Percentiles rank a stretch among this genome's conserved stretches.
Conservation (phyloP, 2,888 invertebrate species). For the Drosophila atroscutellata region DNA sequence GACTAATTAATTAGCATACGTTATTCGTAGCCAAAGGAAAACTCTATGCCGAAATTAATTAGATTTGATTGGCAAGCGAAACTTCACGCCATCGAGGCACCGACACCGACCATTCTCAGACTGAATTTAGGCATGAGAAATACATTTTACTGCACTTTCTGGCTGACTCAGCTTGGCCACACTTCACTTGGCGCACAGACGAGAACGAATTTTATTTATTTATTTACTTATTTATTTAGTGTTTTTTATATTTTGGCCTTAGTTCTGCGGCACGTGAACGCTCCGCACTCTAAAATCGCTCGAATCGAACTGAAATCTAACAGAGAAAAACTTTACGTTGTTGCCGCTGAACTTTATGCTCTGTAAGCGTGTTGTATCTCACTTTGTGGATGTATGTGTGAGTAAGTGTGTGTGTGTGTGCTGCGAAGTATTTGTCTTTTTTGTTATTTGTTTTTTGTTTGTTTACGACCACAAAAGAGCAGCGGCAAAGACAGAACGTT, state of each 20-base stretch:
- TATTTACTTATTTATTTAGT: conserved; percentile 44
- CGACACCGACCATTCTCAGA: conserved; percentile 27
- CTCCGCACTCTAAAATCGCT: conserved; percentile 77
- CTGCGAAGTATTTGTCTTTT: conserved; percentile 39
- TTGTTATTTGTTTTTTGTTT: conserved; percentile 57
- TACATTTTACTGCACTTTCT: conserved; percentile 27
- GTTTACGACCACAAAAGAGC: conserved; percentile 60
- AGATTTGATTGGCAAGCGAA: conserved; percentile 44
- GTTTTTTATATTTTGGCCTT: conserved; percentile 11
- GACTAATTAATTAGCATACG: conserved; percentile 49
- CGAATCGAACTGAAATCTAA: conserved; percentile 72
- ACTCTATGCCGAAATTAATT: conserved; percentile 62
- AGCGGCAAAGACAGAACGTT: conserved; percentile 57
- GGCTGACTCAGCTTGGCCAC: conserved; percentile 49
- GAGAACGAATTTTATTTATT: conserved; percentile 24
- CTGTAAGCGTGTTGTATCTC: conserved; percentile 23
- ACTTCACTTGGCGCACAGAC: conserved; percentile 26
- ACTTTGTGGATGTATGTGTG: conserved; percentile 23
- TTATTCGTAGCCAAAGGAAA: conserved; percentile 50
- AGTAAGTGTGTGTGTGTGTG: conserved; percentile 19
- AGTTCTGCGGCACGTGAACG: conserved; percentile 45
- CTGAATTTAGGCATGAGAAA: conserved; percentile 23
- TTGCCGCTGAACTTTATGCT: conserved; percentile 77
- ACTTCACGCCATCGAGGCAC: conserved; percentile 40
- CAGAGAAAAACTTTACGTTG: conserved; percentile 72